phyloP scores from a whole-genome alignment of 2,113 vertebrate species.

The Trogon surrucura region DNA sequence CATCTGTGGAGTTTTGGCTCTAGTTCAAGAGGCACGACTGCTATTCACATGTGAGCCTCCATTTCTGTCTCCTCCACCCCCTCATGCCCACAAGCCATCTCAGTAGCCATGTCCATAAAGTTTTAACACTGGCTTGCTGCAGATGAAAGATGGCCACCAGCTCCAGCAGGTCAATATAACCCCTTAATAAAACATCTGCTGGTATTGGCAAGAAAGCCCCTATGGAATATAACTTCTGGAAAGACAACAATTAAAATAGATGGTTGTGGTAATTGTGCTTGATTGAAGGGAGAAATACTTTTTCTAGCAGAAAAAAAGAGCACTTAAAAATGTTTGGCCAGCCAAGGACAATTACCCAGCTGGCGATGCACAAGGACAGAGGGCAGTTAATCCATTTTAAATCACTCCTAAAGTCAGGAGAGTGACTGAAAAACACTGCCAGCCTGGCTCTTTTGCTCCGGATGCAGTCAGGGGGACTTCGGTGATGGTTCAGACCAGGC shows the following conservation, averaged over 20 bases:
- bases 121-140: neutral
- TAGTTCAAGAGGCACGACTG: constrained; percentile 15
- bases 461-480: neutral
- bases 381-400: neutral
- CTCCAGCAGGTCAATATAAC: neutral
- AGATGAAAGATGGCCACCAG: neutral
- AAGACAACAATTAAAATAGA: constrained; percentile 21
- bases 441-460: neutral
- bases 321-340: constrained; percentile 26
- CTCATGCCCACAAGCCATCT: neutral
- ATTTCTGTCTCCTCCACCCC: neutral
- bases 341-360: neutral
- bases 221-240: neutral
- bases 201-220: neutral
- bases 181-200: neutral
- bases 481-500: fast-evolving
- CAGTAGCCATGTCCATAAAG: neutral
- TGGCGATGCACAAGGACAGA: neutral
- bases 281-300: constrained; percentile 24
- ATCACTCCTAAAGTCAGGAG: neutral
- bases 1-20: constrained; percentile 42
- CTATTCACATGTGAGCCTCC: neutral
- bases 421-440: neutral
- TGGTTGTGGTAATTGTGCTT: neutral
- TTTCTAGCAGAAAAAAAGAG: constrained; percentile 58